Base-by-base conservation (phyloP, 2,113 vertebrate genomes). In the Girardinichthys multiradiatus region DNA sequence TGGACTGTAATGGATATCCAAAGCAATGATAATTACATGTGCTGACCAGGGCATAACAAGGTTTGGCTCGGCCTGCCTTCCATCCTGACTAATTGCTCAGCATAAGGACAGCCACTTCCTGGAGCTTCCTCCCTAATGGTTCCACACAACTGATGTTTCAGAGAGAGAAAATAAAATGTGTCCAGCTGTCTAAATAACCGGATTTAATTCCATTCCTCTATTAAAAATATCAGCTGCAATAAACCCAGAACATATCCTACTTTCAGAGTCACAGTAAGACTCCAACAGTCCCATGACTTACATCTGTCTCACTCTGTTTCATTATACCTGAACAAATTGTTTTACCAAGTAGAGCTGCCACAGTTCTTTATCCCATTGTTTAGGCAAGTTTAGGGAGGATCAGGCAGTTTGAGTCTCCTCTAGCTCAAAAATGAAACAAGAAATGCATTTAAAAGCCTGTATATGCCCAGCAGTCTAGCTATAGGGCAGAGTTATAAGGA, bases 101-200 rank as follows among this genome's bases (percentile, higher is more conserved):
- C 37, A 71, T 81, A 84, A 86, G 74, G 77, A 80, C 77, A 89
- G 82, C 76, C 79, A 87, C 91, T 93, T 92, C 87, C 90, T 93
- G 92, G 85, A 90, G 89, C 90, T 86, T 92, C 90, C 90, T 89
- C 74, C 76, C 88, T 87, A 89, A 88, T 87, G 75, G 88, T 83
- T 88, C 79, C 81, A 83, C 82, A 88, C 79, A 72, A 82, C 70
- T 86, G 85, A 91, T 78, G 81, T 89, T 91, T 91, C 69, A 84
- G 82, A 80, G n/a, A 37, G 68, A 37, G 68, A 77, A 83, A 86
- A 85, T 79, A 81, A 91, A 94, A 92, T 90, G 85, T 91, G 79
- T 87, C 74, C 93, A 94, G 94, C 92, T 94, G 92, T 93, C 86
- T 65, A 93, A 94, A 93, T 90, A 93, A 83, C 72, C 3, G 8